Percentiles rank a stretch among this genome's conserved stretches.
These are phyloP conservation scores for Armadillidium nasatum DNA, from an alignment of 1,140 invertebrate species.

Conservation along the genomic window DNA sequence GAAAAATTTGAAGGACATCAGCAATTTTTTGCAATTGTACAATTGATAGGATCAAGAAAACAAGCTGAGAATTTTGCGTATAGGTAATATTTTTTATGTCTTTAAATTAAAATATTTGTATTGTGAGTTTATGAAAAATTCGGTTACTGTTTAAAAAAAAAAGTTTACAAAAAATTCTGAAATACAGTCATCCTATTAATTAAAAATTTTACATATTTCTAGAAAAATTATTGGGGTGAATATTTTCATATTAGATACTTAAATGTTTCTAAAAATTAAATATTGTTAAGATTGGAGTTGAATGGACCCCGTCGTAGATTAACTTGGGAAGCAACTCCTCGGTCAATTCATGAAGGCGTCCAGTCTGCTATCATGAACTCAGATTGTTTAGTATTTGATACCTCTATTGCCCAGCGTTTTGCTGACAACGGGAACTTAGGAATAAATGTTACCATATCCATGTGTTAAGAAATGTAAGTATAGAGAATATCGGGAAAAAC, in stretches of 20 bases:
- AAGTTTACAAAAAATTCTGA: too few species aligned
- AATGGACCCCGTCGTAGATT: slow-evolving; percentile 88
- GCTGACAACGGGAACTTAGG: slow-evolving; percentile 98
- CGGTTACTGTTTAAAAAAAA: too few species aligned
- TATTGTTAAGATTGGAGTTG: slow-evolving; percentile 70
- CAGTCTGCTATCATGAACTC: slow-evolving; percentile 96
- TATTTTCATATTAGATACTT: too few species aligned
- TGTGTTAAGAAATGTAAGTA: slow-evolving; percentile 49
- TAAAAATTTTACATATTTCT: too few species aligned
- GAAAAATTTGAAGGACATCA: slow-evolving; percentile 96
- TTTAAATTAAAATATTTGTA: too few species aligned
- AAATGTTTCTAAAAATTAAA: too few species aligned
- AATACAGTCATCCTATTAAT: too few species aligned
- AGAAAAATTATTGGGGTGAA: too few species aligned
- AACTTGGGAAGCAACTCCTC: slow-evolving; percentile 98
- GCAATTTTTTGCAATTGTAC: slow-evolving; percentile 99
- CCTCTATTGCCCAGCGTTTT: slow-evolving; percentile 95
- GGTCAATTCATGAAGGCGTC: slow-evolving; percentile 97
- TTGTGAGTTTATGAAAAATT: too few species aligned
- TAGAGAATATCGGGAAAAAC: neutral
- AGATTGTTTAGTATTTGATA: slow-evolving; percentile 98
- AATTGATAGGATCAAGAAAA: slow-evolving; percentile 96
- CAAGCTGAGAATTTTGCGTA: slow-evolving; percentile 99
- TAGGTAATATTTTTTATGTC: slow-evolving; percentile 58
- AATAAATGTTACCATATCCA: slow-evolving; percentile 98